A percentile compares a stretch with the other conserved stretches of the same genome.
Conservation (phyloP, 2,113 vertebrate species). For the Lota lota region DNA sequence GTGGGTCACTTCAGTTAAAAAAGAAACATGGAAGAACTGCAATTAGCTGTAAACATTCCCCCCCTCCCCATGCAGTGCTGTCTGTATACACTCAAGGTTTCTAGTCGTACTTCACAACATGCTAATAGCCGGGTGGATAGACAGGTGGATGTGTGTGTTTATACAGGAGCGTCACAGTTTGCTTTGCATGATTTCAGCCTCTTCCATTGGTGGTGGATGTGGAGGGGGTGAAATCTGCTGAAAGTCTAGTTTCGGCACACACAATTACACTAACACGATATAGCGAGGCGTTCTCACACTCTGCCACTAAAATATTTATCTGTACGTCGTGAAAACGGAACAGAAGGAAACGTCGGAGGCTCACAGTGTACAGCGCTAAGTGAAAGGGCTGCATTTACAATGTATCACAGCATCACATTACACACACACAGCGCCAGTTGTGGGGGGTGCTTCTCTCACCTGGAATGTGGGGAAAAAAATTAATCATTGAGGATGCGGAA, state of each 20-base stretch:
- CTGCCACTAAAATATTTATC: conserved; percentile 60
- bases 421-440: background rate
- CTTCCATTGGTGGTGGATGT: conserved; percentile 23
- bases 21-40: no score
- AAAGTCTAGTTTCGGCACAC: conserved; percentile 44
- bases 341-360: conserved; percentile 7
- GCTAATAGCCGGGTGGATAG: no score
- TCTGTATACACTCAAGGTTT: no score
- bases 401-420: background rate
- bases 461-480: background rate
- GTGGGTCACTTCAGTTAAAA: no score
- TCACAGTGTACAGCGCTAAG: conserved; percentile 1
- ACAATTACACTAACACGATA: conserved; percentile 59
- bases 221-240: conserved; percentile 36
- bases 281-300: conserved; percentile 44
- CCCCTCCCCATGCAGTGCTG: no score
- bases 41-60: no score
- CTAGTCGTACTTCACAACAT: no score
- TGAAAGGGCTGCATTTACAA: background rate
- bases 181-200: conserved; percentile 19
- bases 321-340: conserved; percentile 40
- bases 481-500: background rate
- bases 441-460: background rate
- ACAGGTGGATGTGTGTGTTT: background rate
- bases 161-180: conserved; percentile 8